A percentile compares a stretch with the other conserved stretches of the same genome.
Evolutionary conservation across 2,888 invertebrate species (phyloP).

Genomic region (Stratiomys singularior): DNA sequence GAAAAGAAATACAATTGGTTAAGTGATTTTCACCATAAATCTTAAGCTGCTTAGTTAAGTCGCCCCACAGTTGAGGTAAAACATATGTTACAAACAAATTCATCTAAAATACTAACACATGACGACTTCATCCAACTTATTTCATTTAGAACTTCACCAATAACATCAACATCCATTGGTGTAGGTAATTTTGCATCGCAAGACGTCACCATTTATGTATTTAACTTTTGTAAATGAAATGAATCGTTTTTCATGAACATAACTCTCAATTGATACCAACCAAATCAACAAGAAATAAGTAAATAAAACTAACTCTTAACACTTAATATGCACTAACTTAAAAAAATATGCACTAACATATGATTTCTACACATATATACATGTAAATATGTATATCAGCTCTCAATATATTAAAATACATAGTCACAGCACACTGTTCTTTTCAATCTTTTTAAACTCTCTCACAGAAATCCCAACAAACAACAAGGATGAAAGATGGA

Average conservation of each 20-base stretch:
- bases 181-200: conserved; percentile 31
- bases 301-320: neutral
- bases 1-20: conserved; percentile 9
- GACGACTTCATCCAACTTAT: conserved; percentile 62
- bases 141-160: conserved; percentile 63
- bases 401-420: neutral
- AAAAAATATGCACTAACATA: neutral
- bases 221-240: neutral
- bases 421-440: neutral
- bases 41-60: no score
- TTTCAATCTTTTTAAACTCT: neutral
- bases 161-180: conserved; percentile 61
- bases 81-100: conserved; percentile 21
- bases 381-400: neutral
- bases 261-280: neutral
- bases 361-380: no score
- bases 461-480: neutral
- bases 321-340: neutral
- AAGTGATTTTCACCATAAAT: neutral
- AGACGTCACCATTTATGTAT: conserved; percentile 19
- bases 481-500: neutral
- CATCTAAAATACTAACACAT: conserved; percentile 61
- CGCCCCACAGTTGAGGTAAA: no score
- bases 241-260: neutral
- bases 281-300: neutral